Evolutionary conservation across 1,140 invertebrate species (phyloP).

Genomic region (Periplaneta americana): DNA sequence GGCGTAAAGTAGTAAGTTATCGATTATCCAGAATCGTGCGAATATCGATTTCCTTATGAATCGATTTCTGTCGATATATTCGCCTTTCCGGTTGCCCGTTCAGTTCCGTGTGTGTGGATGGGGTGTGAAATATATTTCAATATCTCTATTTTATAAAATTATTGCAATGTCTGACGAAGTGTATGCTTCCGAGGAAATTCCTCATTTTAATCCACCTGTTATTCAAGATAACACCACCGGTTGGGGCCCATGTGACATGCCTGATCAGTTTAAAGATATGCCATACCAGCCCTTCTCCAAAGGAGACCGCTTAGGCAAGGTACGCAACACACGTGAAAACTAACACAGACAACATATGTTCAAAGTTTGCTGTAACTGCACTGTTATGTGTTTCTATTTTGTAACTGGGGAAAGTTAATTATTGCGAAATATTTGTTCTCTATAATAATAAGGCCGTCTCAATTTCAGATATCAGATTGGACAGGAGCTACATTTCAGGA

Average conservation of each 20-base stretch:
- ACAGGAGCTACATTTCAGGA: conserved; percentile 92
- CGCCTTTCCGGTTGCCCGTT: too few relatives aligned
- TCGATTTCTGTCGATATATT: too few relatives aligned
- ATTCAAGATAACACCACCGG: conserved; percentile 87
- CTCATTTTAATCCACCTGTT: conserved; percentile 57
- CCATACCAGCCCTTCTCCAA: conserved; percentile 98
- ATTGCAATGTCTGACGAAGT: not conserved
- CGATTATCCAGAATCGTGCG: too few relatives aligned
- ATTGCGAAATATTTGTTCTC: not conserved
- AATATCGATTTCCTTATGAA: too few relatives aligned
- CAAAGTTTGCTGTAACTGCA: not conserved
- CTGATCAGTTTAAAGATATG: conserved; percentile 95
- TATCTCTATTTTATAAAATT: not conserved
- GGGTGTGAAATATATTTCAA: not conserved
- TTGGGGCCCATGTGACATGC: conserved; percentile 94
- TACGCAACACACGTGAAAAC: conserved; percentile 33
- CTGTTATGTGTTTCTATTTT: not conserved
- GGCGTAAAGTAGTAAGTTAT: too few relatives aligned
- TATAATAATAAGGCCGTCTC: not conserved
- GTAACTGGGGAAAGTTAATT: not conserved
- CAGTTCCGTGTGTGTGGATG: too few relatives aligned
- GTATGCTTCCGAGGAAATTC: conserved; percentile 15
- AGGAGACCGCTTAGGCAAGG: conserved; percentile 92
- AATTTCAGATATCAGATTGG: conserved; percentile 90
- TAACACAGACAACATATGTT: not conserved